A percentile compares a stretch with the other conserved stretches of the same genome.
Evolutionary conservation across 1,140 invertebrate genomes (phyloP).

Genomic region (Stenopsyche tienmushanensis): DNA sequence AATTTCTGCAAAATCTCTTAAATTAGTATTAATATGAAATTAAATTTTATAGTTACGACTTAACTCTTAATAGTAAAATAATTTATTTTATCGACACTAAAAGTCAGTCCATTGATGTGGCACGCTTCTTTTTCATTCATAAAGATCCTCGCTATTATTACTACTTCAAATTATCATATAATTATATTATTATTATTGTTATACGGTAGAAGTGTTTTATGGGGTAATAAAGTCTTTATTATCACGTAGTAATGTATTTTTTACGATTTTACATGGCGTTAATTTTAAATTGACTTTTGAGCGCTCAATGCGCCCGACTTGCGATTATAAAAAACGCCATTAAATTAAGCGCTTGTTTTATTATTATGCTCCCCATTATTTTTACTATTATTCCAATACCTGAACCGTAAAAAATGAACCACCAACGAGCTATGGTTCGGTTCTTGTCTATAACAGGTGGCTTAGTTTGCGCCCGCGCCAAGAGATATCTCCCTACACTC

Average conservation of each 20-base stretch:
- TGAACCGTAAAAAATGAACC: slow-evolving; percentile 6
- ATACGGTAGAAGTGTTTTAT: slow-evolving; percentile 19
- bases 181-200: slow-evolving; percentile 11
- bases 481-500: slow-evolving; percentile 7
- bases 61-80: no score
- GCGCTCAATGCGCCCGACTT: slow-evolving; percentile 16
- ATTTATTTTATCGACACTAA: no score
- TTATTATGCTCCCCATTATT: slow-evolving; percentile 16
- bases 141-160: no score
- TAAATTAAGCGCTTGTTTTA: slow-evolving; percentile 16
- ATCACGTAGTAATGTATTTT: slow-evolving; percentile 19
- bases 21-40: no score
- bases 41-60: no score
- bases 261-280: slow-evolving; percentile 25
- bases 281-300: slow-evolving; percentile 24
- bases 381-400: slow-evolving; percentile 14
- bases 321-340: slow-evolving; percentile 16
- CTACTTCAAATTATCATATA: slow-evolving; percentile 20
- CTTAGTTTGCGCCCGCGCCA: slow-evolving; percentile 8
- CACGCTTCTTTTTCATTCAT: no score
- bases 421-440: no score
- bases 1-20: no score
- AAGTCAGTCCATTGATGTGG: no score
- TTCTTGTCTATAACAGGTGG: neutral
- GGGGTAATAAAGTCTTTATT: slow-evolving; percentile 23